Evolutionary conservation across 2,888 invertebrate genomes (phyloP), one percentile per base, ranked within the genome.

Genomic region (Hypercompe scribonia): DNA sequence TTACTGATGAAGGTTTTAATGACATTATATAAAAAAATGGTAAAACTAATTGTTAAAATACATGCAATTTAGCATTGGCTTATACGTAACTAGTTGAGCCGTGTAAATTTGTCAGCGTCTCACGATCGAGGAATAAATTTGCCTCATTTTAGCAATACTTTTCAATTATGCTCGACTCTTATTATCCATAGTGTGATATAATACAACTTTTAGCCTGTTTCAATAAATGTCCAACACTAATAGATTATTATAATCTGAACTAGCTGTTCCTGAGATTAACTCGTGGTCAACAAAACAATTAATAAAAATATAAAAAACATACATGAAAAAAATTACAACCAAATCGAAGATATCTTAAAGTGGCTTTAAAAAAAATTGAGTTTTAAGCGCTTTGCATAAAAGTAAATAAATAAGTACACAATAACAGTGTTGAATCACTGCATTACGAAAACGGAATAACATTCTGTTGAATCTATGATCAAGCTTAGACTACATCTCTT

Each of bases 401-500:
- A 0, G n/a, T n/a, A 13, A 61, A 61, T 61, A 61, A 31, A 18
- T 61, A 61, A 13, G 3, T 11, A 54, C 0, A 61, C 15, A 15
- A 54, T 28, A 13, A 15, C 31, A 31, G 28, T 31, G 15, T 31
- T 31, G 18, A 61, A 5, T 31, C 15, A 61, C 13, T 21, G 31
- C 34, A 54, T 11, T 65, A 13, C 28, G 36, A 50, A 21, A 58
- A 66, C 39, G 36, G 34, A 31, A n/a, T 39, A 39, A 39, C 11
- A 69, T 11, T 24, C 28, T 36, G 5, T 65, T 31, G 58, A 31
- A 10, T 24, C 11, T 28, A 63, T 15, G n/a, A 76, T 73, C 75
- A 71, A 83, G 72, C 73, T 66, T 46, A 28, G 36, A 31, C 0
- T 50, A 33, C 78, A 72, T 72, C 73, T 78, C 81, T 76, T 76